Conservation (phyloP, 2,113 vertebrate genomes). For the Odocoileus virginianus region DNA sequence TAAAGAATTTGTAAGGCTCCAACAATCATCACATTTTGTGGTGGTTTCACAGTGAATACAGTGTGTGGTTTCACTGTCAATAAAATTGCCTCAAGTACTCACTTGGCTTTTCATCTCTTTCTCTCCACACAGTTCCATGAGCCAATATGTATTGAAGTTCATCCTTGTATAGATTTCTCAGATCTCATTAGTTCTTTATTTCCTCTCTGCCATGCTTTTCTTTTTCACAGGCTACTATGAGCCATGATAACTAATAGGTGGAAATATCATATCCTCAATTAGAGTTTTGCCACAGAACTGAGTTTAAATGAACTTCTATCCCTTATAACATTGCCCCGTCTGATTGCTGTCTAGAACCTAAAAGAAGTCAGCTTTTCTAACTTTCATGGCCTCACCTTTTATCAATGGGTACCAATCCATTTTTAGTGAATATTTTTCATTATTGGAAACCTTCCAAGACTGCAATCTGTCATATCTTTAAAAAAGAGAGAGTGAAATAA, state of each 20-base stretch:
- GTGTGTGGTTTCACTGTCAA: background rate
- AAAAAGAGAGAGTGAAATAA: conserved; percentile 30
- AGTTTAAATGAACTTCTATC: background rate
- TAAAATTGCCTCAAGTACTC: background rate
- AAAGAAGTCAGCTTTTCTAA: background rate
- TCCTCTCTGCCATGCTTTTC: background rate
- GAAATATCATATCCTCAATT: background rate
- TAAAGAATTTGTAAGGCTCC: background rate
- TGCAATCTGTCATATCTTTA: background rate
- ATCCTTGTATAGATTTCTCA: background rate
- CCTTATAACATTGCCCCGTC: background rate
- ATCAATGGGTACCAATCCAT: conserved; percentile 43
- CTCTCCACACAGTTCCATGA: background rate
- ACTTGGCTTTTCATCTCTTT: background rate
- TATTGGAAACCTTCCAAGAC: conserved; percentile 58
- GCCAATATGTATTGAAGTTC: background rate
- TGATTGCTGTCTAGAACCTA: background rate
- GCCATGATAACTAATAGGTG: background rate
- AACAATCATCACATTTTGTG: background rate
- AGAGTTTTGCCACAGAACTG: background rate
- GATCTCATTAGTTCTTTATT: background rate
- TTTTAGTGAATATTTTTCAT: conserved; percentile 54
- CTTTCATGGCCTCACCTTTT: conserved; percentile 11
- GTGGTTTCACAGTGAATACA: background rate
- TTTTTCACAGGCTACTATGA: background rate